Percentiles rank a stretch among this genome's conserved stretches.
Evolutionary conservation across 2,113 vertebrate species (phyloP).

Genomic region (Dermatemys mawii): DNA sequence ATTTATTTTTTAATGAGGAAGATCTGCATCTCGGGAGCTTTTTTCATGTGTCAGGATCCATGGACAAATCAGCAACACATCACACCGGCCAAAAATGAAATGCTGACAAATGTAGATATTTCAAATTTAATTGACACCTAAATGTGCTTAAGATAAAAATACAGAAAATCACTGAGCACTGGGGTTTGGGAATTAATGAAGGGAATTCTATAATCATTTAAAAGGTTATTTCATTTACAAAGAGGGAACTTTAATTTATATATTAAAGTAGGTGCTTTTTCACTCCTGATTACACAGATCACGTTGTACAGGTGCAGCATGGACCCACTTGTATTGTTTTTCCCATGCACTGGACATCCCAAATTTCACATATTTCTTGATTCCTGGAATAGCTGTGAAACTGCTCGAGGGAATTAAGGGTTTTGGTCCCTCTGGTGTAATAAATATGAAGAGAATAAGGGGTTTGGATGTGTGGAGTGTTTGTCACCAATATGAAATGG

Average conservation of each 20-base stretch:
- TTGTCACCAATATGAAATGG: background rate
- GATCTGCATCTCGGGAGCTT: constrained; percentile 86
- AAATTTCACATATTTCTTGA: background rate
- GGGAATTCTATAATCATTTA: constrained; percentile 55
- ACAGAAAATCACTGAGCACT: constrained; percentile 79
- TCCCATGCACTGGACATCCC: background rate
- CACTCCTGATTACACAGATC: background rate
- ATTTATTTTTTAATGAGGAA: constrained; percentile 95
- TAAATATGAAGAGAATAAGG: constrained; percentile 17
- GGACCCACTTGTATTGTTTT: background rate
- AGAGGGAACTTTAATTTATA: constrained; percentile 31
- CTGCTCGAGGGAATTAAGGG: background rate
- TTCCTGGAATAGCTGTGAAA: background rate
- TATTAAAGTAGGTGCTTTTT: background rate
- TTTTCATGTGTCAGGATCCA: constrained; percentile 88
- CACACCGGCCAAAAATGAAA: constrained; percentile 89
- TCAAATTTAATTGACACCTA: constrained; percentile 99
- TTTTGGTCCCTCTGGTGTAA: constrained; percentile 21
- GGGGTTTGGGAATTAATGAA: constrained; percentile 79
- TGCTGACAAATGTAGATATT: constrained; percentile 99
- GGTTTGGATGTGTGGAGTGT: background rate
- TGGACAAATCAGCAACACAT: constrained; percentile 94
- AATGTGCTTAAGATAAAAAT: constrained; percentile 83
- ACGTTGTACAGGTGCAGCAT: accelerated
- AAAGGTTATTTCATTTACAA: constrained; percentile 27